A percentile compares a stretch with the other conserved stretches of the same genome.
Evolutionary conservation across 2,113 vertebrate genomes (phyloP).

Genomic region (Marmota monax): DNA sequence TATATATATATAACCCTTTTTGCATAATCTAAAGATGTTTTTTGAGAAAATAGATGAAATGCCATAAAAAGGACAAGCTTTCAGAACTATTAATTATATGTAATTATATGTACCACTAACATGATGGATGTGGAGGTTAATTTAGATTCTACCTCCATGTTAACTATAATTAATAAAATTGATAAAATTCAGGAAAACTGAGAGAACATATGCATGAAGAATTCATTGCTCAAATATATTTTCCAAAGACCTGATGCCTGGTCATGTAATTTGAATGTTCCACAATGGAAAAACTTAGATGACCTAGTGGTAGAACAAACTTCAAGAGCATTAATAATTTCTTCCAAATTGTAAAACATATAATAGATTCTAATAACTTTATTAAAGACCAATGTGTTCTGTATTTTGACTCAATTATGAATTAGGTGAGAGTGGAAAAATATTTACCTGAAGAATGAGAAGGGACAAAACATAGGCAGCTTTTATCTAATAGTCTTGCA

Average conservation of each 20-base stretch:
- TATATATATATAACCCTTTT: constrained; percentile 25
- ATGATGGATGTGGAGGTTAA: neutral
- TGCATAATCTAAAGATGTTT: constrained; percentile 10
- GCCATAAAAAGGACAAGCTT: neutral
- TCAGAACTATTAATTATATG: neutral
- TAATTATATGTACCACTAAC: neutral
- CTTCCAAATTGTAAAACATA: constrained; percentile 43
- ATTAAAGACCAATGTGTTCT: neutral
- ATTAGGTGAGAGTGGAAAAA: neutral
- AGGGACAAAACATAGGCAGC: neutral
- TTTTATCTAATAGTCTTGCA: neutral
- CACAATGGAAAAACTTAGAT: neutral
- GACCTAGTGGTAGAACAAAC: neutral
- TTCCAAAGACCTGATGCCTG: neutral
- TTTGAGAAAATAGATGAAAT: constrained; percentile 13
- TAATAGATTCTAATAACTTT: neutral
- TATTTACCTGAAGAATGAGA: neutral
- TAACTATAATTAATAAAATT: constrained; percentile 19
- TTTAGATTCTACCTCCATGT: neutral
- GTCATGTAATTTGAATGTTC: neutral
- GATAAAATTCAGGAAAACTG: neutral
- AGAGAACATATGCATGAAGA: neutral
- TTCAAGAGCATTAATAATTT: neutral
- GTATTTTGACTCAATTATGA: neutral
- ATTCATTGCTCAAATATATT: neutral